Evolutionary conservation across 2,888 invertebrate species (phyloP), one percentile per base, ranked within the genome.

Genomic region (Acanthosoma haemorrhoidale): DNA sequence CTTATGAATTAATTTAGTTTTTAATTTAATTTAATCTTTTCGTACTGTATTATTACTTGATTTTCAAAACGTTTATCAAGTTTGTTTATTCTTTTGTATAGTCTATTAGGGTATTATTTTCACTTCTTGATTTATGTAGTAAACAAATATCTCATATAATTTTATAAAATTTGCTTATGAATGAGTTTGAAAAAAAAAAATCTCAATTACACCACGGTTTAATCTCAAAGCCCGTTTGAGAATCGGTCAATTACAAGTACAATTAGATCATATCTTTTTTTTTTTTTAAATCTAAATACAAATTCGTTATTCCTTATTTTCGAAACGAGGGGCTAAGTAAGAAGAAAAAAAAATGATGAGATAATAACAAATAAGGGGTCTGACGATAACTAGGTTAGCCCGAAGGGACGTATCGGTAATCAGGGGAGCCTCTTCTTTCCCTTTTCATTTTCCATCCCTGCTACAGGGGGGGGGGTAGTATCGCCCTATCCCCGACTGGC

Each of bases 401-500:
- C 21, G 38, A 38, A 38, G 63, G 63, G 63, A 31, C 29, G 63
- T 63, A 63, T 63, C 38, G 63, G 63, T 63, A 63, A 63, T 63
- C 63, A 63, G 39, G 63, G 36, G 39, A 38, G 38, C 63, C 36
- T 63, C 63, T 63, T 63, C 63, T 38, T 38, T 61, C 25, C 39
- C 63, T 63, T 63, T 63, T 66, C 66, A 43, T 51, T 66, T 41
- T 64, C 63, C 63, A 18, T 64, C 63, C 41, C 36, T 21, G 36
- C 34, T 57, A 58, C 57, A 15, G 18, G 67, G 21, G 61, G 32
- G 43, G 18, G 25, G 31, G 39, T n/a, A n/a, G n/a, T n/a, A 66
- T 51, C 66, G 21, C 31, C 43, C 68, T 41, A 57, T 71, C 72
- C 68, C 70, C 70, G 64, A 59, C 29, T 64, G 72, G 72, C 70